phyloP scores from a whole-genome alignment of 2,888 invertebrate species.

The Drosophila sordidula region DNA sequence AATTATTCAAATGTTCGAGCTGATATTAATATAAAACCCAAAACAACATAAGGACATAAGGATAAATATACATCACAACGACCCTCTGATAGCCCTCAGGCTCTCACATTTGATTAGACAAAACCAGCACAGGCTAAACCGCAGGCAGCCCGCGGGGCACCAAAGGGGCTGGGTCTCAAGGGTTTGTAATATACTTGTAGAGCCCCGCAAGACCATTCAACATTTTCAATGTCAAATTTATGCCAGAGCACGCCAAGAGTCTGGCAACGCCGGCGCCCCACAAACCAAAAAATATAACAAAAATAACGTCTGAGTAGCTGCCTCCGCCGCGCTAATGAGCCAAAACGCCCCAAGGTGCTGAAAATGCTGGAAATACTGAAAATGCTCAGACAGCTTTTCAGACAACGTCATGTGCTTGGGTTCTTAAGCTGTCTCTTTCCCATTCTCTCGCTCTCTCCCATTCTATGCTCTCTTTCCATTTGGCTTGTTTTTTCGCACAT shows the following conservation, averaged over 20 bases:
- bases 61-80: conserved; percentile 21
- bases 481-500: conserved; percentile 65
- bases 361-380: conserved; percentile 42
- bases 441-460: neutral
- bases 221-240: conserved; percentile 82
- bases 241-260: conserved; percentile 75
- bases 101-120: conserved; percentile 50
- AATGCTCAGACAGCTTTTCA: conserved; percentile 62
- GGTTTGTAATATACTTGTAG: conserved; percentile 16
- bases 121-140: conserved; percentile 30
- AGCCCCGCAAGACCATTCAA: conserved; percentile 28
- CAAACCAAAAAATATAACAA: neutral
- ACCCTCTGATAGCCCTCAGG: conserved; percentile 29
- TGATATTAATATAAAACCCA: conserved; percentile 59
- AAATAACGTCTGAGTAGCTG: conserved; percentile 23
- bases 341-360: conserved; percentile 81
- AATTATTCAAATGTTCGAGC: conserved; percentile 73
- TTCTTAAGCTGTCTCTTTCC: neutral
- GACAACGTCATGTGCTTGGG: conserved; percentile 36
- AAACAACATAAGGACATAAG: conserved; percentile 41
- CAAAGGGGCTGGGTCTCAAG: conserved; percentile 24
- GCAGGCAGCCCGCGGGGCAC: conserved; percentile 43
- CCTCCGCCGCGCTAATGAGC: conserved; percentile 75
- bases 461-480: neutral
- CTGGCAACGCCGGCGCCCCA: conserved; percentile 57